Base-by-base conservation (phyloP, 2,113 vertebrate genomes). In the Urocitellus parryii region DNA sequence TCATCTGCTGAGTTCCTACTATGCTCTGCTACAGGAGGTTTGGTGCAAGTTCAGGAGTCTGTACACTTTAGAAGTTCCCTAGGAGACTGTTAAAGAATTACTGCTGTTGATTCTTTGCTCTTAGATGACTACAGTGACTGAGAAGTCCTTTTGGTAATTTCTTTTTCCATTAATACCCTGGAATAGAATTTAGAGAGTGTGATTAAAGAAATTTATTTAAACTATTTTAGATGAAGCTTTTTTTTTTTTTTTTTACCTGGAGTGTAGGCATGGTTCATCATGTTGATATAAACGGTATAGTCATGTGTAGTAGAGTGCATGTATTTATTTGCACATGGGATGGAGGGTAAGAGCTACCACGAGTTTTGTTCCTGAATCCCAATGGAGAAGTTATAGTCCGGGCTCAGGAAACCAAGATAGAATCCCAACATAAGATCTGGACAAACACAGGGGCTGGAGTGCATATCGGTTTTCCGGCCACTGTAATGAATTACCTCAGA, bases 1-100 rank as follows among this genome's bases (percentile, higher is more conserved):
- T 16, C 2, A 5, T 8, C 0, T 1, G 5, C 32, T 39, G 56
- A 68, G 58, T 16, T 76, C 27, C 12, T 27, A 10, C 0, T 61
- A 34, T 77, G 61, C 37, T 51, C 70, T 53, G 24, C 29, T 8
- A 65, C 17, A 37, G 6, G 14, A 12, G 32, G 8, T 79, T 27
- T 79, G 89, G 70, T 48, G 24, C 79, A 77, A 12, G 32, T 39
- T 25, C 18, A 61, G 34, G 51, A 72, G 34, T 18, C 80, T 45
- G 3, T 61, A 29, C 22, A 70, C 32, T 80, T 77, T 48, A 18
- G 9, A 53, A 56, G 6, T 58, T 63, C 37, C n/a, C 29, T 25
- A 37, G 37, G 13, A 34, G 48, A 48, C 34, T 37, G 0, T 24
- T 61, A 8, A 65, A 24, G 45, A 88, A 34, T 37, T 53, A 4